Base-by-base conservation (phyloP, 1,140 invertebrate species). In the Meteorus sp. region DNA sequence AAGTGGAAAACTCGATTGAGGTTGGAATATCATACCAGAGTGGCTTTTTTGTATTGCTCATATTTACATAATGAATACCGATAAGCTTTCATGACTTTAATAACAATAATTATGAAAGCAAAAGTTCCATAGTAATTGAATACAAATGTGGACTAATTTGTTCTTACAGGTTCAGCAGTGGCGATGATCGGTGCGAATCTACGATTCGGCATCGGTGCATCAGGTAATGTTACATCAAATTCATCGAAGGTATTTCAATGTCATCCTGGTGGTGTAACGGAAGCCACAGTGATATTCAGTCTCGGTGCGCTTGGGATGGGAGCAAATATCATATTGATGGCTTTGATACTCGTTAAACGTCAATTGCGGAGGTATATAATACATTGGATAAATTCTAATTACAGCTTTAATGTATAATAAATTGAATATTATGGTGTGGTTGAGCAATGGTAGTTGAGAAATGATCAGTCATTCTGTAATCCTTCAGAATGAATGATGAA, bases 301-400 rank as follows among this genome's bases (percentile, higher is more conserved):
- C 82, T 94, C 3, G 90, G 90, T 0, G 83, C 86, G 0, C 79
- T 93, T 15, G 92, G 92, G 45, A 91, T 93, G 82, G 85, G 87
- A 0, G 91, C 91, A 4, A 94, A 94, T 76, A 78, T 92, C 37
- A 84, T 88, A 8, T 83, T 93, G 8, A 92, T 94, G 87, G 82
- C 85, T 1, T 84, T 92, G n/a, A 92, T 91, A 65, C 76, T 90
- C 7, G 84, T 84, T 72, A 90, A 89, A 74, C 85, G 85, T 63
- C 88, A 89, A 70, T 80, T 90, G 4, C 79, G 89, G 71, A 88
- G 89, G 89, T 90, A 80, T 76, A 13, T 13, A 48, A 55, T 47
- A 6, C 13, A 33, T 19, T 37, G n/a, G n/a, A n/a, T n/a, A n/a
- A n/a, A n/a, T n/a, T n/a, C n/a, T n/a, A n/a, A n/a, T n/a, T n/a